A percentile compares a stretch with the other conserved stretches of the same genome.
Evolutionary conservation across 1,140 invertebrate species (phyloP).

Genomic region (Adoxophyes honmai): DNA sequence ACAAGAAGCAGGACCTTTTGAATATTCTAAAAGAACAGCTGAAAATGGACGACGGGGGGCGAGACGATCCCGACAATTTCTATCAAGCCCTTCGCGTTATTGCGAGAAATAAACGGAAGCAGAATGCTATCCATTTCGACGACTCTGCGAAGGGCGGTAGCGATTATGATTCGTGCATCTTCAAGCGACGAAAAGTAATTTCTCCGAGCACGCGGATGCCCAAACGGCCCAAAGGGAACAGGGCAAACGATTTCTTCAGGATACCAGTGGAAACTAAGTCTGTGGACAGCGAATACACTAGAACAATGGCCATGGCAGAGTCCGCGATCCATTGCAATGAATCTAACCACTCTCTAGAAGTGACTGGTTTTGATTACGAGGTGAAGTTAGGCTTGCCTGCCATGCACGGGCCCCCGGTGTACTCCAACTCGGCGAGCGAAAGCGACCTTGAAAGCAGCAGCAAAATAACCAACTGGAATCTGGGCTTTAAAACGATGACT

Average conservation of each 20-base stretch:
- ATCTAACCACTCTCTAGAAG: conserved; percentile 37
- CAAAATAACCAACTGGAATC: not conserved
- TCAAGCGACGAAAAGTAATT: conserved; percentile 21
- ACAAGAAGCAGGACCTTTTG: conserved; percentile 34
- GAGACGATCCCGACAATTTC: conserved; percentile 40
- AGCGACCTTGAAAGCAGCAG: not conserved
- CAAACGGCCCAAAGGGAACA: not conserved
- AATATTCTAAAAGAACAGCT: conserved; percentile 43
- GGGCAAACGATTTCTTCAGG: not conserved
- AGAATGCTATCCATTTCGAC: conserved; percentile 18
- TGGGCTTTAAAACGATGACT: not conserved
- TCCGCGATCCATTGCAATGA: not conserved
- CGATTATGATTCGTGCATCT: conserved; percentile 19
- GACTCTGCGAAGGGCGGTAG: not conserved
- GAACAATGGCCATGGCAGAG: not conserved
- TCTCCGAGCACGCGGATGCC: not conserved
- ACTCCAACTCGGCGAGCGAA: no score
- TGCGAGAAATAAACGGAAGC: conserved; percentile 36
- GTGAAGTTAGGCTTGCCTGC: no score
- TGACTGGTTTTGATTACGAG: conserved; percentile 36
- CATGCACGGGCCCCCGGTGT: no score
- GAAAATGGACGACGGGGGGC: conserved; percentile 19
- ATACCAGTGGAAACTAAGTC: not conserved
- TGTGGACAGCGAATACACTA: not conserved
- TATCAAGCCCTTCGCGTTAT: conserved; percentile 43